Evolutionary conservation across 2,797 vertebrate species (phyloP).

Genomic region (Cyclura pinguis): DNA sequence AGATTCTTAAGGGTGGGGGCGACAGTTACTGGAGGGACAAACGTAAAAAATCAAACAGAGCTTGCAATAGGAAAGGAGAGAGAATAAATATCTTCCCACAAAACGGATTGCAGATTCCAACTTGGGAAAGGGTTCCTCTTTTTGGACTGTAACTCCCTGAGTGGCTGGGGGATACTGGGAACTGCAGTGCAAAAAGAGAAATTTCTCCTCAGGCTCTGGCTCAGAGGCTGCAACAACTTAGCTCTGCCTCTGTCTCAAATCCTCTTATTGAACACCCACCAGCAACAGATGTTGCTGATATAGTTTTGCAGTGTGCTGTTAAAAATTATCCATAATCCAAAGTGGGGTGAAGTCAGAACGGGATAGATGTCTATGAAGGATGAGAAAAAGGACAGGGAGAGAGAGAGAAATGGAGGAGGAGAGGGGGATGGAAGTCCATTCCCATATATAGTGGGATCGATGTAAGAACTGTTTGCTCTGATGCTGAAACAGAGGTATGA

Average conservation of each 20-base stretch:
- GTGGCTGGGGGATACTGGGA: no score
- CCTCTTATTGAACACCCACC: background rate
- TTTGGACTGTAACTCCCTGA: no score
- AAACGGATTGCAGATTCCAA: background rate
- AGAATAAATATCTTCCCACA: background rate
- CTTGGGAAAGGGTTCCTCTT: no score
- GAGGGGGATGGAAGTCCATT: no score
- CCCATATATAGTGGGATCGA: background rate
- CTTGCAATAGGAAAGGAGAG: background rate
- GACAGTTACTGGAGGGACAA: background rate
- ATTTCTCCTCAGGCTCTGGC: background rate
- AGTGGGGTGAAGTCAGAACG: background rate
- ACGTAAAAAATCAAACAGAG: background rate
- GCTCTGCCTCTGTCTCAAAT: background rate
- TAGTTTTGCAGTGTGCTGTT: background rate
- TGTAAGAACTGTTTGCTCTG: background rate
- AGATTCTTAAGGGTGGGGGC: background rate
- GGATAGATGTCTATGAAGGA: background rate
- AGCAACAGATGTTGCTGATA: background rate
- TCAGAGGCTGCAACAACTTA: no score
- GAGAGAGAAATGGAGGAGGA: no score
- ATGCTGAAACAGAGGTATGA: no score
- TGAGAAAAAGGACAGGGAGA: background rate
- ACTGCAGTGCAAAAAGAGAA: no score
- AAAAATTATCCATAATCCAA: background rate